These are phyloP conservation scores for Cydia pomonella DNA, from an alignment of 1,140 invertebrate species.

Conservation along the genomic window DNA sequence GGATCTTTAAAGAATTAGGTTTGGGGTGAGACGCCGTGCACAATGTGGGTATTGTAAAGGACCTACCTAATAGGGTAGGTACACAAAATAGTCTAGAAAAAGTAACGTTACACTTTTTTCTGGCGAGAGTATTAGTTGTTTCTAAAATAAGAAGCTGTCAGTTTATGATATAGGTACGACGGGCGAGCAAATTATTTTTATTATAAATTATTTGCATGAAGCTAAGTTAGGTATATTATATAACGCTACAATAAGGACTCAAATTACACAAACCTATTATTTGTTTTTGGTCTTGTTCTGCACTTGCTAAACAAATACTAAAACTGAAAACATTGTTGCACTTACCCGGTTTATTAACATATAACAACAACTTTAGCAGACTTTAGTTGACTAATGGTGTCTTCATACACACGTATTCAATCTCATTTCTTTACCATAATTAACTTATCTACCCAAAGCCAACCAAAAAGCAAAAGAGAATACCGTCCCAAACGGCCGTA, in stretches of 20 bases:
- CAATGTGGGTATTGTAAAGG: background rate
- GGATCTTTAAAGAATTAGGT: background rate
- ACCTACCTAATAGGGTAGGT: background rate
- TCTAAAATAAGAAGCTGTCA: background rate
- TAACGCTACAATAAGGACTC: no score
- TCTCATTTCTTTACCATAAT: background rate
- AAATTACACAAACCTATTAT: no score
- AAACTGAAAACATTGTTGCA: no score
- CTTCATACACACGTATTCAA: background rate
- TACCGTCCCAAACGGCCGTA: slow-evolving; percentile 19
- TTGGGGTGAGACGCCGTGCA: background rate
- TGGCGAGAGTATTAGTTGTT: background rate
- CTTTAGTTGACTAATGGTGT: background rate
- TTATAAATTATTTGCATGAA: no score
- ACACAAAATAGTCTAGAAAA: no score
- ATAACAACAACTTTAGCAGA: background rate
- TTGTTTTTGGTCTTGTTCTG: no score
- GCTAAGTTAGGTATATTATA: no score
- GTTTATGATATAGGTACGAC: background rate
- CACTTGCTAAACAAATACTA: no score
- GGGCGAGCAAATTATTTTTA: background rate
- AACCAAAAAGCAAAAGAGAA: slow-evolving; percentile 27
- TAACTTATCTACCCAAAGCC: slow-evolving; percentile 8
- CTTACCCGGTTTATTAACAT: background rate
- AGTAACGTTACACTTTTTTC: no score